Base-by-base conservation (phyloP, 2,113 vertebrate species). In the Phyllopteryx taeniolatus region DNA sequence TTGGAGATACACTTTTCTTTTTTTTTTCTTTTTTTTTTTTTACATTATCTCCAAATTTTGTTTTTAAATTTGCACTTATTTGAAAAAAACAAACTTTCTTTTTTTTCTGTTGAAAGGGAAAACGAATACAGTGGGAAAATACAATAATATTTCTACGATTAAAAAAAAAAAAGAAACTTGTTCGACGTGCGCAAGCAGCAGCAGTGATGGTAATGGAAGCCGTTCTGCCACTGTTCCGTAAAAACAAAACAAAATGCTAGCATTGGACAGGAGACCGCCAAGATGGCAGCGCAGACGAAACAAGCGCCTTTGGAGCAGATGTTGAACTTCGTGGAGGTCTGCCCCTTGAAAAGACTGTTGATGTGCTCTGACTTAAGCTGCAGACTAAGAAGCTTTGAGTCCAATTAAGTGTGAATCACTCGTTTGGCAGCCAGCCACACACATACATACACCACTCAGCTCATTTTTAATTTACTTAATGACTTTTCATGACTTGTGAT, bases 261-360 rank as follows among this genome's bases (percentile, higher is more conserved):
- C 71, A 74, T 53, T 65, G 57, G 49, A 51, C 49, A 51, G 15
- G 15, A 51, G 17, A 51, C 5, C 15, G 27, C 53, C 57, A 62
- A 63, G 47, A 77, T 77, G 74, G 78, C 71, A 68, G 76, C 69
- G 42, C 78, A 6, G 76, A 46, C 77, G 46, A 49, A 65, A 63
- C 76, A 68, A 83, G 75, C 67, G 80, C 72, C 7, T 8, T 75
- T 87, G 87, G 67, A 84, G 75, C 87, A 90, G 86, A 90, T 89
- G 86, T 87, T 84, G 42, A 54, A 76, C 82, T 91, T 90, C 84
- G 53, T 65, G 90, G 89, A 90, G 90, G 91, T 92, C 89, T 77
- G 81, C 80, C 86, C 74, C 85, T 86, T 86, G 76, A 85, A 78
- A 82, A 79, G 73, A 73, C 46, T 65, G 46, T 44, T 86, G 83